Conservation (phyloP, 2,797 vertebrate genomes). For the Antennarius maculatus region DNA sequence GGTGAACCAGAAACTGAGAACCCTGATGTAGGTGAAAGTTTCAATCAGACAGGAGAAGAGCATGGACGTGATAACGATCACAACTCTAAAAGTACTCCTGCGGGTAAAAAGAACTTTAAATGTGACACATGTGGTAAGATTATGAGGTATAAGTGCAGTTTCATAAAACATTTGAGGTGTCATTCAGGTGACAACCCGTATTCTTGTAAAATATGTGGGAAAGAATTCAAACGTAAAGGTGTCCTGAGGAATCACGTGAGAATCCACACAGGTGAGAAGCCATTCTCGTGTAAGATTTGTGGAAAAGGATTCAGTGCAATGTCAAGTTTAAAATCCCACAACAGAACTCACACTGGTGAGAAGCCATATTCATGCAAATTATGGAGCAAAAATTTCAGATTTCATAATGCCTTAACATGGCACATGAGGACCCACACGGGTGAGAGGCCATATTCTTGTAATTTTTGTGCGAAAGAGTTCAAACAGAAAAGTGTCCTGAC, state of each 20-base stretch:
- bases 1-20: not conserved
- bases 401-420: not conserved
- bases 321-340: not conserved
- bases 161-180: not conserved
- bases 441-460: not conserved
- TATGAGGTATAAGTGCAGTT: not conserved
- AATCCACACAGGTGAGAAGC: conserved; percentile 9
- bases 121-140: not conserved
- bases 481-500: no score
- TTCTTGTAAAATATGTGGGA: not conserved
- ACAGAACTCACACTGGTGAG: conserved; percentile 1
- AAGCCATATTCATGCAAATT: not conserved
- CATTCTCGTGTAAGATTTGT: not conserved
- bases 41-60: no score
- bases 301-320: not conserved
- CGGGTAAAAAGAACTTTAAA: not conserved
- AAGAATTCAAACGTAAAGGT: not conserved
- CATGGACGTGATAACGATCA: no score
- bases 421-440: not conserved
- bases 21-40: no score
- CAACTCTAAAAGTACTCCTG: no score
- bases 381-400: not conserved
- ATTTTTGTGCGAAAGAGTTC: not conserved
- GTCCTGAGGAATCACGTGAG: not conserved
- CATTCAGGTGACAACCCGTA: not conserved